These are phyloP conservation scores for Drosophila phalerata DNA, from an alignment of 2,888 invertebrate genomes.

Conservation along the genomic window DNA sequence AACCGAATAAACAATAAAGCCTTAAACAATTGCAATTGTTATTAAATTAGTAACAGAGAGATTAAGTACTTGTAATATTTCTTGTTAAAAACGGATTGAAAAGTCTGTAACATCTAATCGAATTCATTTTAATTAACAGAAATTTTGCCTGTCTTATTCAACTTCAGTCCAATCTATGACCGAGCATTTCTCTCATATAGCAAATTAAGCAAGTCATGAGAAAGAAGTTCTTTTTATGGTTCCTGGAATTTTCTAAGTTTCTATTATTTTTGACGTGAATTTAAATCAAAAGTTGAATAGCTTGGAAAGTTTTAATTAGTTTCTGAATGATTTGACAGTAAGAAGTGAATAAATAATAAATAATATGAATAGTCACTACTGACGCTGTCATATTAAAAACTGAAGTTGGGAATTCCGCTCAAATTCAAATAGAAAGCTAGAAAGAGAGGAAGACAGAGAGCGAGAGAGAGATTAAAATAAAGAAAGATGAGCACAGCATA, in stretches of 20 bases:
- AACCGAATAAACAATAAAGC: not conserved
- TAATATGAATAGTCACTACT: not conserved
- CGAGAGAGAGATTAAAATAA: too few relatives aligned
- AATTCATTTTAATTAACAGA: not conserved
- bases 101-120: not conserved
- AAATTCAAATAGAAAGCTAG: not conserved
- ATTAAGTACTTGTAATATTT: not conserved
- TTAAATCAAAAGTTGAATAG: conserved; percentile 2
- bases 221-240: not conserved
- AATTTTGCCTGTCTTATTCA: not conserved
- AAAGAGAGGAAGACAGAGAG: too few relatives aligned
- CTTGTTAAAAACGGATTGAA: too few relatives aligned
- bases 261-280: not conserved
- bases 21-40: not conserved
- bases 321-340: conserved; percentile 3
- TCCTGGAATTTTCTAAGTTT: not conserved
- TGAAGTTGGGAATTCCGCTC: not conserved
- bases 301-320: conserved; percentile 17
- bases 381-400: not conserved
- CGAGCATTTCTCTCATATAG: not conserved
- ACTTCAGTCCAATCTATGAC: not conserved
- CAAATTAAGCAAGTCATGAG: conserved; percentile 3
- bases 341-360: conserved; percentile 4
- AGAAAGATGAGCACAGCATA: too few relatives aligned
- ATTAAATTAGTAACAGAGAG: not conserved